A percentile compares a stretch with the other conserved stretches of the same genome.
These are phyloP conservation scores for Aphis gossypii DNA, from an alignment of 1,140 invertebrate genomes.

Conservation along the genomic window DNA sequence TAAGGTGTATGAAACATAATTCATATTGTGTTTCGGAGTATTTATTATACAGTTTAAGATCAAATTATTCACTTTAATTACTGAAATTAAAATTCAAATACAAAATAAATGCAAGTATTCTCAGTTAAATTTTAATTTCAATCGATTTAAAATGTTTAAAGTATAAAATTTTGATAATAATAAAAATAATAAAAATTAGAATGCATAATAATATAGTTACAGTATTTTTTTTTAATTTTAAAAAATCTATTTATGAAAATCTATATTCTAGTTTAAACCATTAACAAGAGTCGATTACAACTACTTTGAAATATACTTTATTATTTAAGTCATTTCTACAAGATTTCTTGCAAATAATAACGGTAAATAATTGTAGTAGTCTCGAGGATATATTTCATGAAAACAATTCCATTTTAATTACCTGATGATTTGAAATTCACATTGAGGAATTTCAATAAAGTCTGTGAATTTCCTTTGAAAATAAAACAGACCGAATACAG, in stretches of 20 bases:
- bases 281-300: neutral
- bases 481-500: neutral
- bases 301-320: neutral
- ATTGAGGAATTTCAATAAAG: constrained; percentile 11
- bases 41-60: neutral
- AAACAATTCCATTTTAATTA: neutral
- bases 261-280: neutral
- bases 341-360: neutral
- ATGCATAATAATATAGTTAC: too few relatives aligned
- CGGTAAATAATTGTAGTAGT: neutral
- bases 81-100: neutral
- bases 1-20: neutral
- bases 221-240: too few relatives aligned
- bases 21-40: neutral
- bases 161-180: too few relatives aligned
- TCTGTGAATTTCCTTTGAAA: neutral
- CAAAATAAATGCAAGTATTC: too few relatives aligned
- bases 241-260: neutral
- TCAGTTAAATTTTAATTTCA: too few relatives aligned
- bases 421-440: neutral
- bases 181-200: too few relatives aligned
- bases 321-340: neutral
- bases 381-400: neutral
- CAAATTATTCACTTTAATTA: neutral
- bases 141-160: too few relatives aligned